Conservation (phyloP, 2,797 vertebrate species). For the Geotrypetes seraphini region DNA sequence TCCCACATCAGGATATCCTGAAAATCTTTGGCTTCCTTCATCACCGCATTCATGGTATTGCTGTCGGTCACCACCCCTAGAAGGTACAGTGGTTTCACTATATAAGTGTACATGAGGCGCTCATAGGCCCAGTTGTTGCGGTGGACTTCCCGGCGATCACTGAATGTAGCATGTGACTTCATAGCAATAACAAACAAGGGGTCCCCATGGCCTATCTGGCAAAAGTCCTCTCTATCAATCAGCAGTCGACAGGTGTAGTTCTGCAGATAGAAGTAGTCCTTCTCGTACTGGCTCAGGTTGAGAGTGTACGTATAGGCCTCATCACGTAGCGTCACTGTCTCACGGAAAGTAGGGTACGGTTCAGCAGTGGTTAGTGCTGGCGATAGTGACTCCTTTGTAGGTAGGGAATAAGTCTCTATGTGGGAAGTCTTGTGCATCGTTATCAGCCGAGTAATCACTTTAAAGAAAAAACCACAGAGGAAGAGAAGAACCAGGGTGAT, state of each 20-base stretch:
- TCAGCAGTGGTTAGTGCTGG: too few relatives aligned
- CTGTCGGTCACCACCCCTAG: not conserved
- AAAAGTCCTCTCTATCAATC: conserved; percentile 5
- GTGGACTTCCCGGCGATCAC: not conserved
- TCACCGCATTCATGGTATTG: not conserved
- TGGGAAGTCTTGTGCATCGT: too few relatives aligned
- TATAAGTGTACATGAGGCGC: not conserved
- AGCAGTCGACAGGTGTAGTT: conserved; percentile 14
- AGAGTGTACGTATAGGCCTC: not conserved
- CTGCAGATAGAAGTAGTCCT: conserved; percentile 22
- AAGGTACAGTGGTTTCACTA: not conserved
- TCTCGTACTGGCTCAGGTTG: not conserved
- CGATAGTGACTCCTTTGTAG: too few relatives aligned
- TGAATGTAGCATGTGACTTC: not conserved
- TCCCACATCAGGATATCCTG: conserved; percentile 1
- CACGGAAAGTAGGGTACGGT: accelerated
- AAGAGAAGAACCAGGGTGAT: too few relatives aligned
- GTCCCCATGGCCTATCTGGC: not conserved
- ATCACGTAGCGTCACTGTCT: not conserved
- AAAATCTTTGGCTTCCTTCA: not conserved
- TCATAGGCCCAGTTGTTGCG: conserved; percentile 1
- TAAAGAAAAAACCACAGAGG: too few relatives aligned
- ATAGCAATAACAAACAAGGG: conserved; percentile 13
- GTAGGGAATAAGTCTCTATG: too few relatives aligned
- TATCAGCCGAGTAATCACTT: too few relatives aligned